Base-by-base conservation (phyloP, 2,888 invertebrate species). In the Taphrorychus bicolor region DNA sequence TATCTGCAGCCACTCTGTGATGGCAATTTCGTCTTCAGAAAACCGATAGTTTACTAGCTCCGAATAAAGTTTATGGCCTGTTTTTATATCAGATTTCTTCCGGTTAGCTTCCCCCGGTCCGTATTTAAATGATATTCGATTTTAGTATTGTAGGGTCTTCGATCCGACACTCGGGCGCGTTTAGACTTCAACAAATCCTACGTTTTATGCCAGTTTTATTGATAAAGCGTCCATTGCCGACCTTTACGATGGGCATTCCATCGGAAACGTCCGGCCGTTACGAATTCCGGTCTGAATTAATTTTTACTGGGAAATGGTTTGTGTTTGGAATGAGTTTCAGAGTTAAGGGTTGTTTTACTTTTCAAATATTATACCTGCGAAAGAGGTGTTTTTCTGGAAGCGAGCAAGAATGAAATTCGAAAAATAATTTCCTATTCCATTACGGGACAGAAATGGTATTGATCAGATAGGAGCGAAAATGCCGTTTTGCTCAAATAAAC, bases 101-200 rank as follows among this genome's bases (percentile, higher is more conserved):
- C 48, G 48, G 16, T 19, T 51, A 19, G n/a, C 51, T 19, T 14
- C 18, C n/a, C 51, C 51, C 42, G 58, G 19, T 42, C 19, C 45
- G 45, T 58, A 58, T 58, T 58, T 58, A 58, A 58, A 58, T 58
- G 58, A 58, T 58, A 45, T 58, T 58, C 42, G 58, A 58, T 58
- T 58, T 45, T n/a, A 21, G 40, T 58, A 18, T 40, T 45, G 45
- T 21, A 23, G 42, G 42, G 19, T 58, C 45, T 18, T 21, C 42
- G 45, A 23, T 21, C 58, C 21, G 42, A 4, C 58, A 58, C n/a
- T 58, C 23, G 21, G 45, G 22, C 42, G 17, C 58, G 19, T 58
- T 58, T 58, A 42, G 21, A 45, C 58, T 42, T 11, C 42, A 58
- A 22, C 42, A 42, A 58, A 58, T 58, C 23, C 22, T 22, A 45